phyloP scores from a whole-genome alignment of 2,113 vertebrate genomes.

The Pithys albifrons region DNA sequence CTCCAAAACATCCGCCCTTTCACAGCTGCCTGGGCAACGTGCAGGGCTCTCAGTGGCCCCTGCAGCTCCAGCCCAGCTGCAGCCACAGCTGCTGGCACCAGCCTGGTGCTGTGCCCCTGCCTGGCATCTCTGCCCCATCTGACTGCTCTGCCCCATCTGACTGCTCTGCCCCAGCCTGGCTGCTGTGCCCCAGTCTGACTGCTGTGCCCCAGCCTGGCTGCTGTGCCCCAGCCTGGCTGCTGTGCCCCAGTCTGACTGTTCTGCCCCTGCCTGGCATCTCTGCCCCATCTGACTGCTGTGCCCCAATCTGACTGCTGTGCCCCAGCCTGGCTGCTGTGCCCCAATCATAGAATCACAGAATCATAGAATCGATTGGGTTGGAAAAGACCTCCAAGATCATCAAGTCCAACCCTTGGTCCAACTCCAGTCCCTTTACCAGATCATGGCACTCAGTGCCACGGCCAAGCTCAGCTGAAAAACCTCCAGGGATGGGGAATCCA shows the following conservation, averaged over 20 bases:
- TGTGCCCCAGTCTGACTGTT: neutral
- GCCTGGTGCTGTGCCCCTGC: neutral
- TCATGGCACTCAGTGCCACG: no score
- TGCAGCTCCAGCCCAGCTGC: neutral
- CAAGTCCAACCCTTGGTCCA: no score
- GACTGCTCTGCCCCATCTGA: neutral
- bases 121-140: neutral
- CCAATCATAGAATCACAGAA: no score
- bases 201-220: neutral
- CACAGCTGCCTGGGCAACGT: neutral
- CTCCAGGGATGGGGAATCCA: no score
- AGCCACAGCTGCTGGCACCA: accelerated
- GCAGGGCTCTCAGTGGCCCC: neutral
- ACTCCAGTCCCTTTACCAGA: no score
- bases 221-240: neutral
- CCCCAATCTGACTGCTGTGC: no score
- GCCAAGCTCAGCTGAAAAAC: no score
- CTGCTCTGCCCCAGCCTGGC: neutral
- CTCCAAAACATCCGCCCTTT: constrained; percentile 56
- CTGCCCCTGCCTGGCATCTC: no score
- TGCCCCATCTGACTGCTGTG: no score
- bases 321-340: no score
- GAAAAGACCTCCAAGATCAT: no score
- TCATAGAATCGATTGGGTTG: no score
- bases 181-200: neutral